A percentile compares a stretch with the other conserved stretches of the same genome.
These are phyloP conservation scores for Oplegnathus fasciatus DNA, from an alignment of 2,113 vertebrate genomes.

Conservation along the genomic window DNA sequence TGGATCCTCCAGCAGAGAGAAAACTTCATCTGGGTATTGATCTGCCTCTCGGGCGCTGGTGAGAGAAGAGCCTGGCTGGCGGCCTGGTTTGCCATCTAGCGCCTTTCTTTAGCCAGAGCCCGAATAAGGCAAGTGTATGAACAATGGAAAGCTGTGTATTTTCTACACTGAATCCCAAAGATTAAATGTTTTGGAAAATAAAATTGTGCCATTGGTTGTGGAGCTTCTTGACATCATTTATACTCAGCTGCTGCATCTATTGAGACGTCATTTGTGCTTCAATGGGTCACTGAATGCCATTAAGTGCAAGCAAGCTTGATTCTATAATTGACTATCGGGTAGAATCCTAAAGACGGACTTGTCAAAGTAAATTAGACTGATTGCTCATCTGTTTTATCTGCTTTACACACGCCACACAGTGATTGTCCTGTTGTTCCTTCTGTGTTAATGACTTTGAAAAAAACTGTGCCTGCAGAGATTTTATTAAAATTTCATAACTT, in stretches of 20 bases:
- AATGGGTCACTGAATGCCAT: too few relatives aligned
- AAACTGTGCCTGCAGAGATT: too few relatives aligned
- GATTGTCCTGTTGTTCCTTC: not conserved
- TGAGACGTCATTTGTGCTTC: not conserved
- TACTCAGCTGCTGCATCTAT: not conserved
- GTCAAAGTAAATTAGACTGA: not conserved
- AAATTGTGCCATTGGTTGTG: not conserved
- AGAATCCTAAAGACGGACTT: not conserved
- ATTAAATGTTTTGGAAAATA: not conserved
- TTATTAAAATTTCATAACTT: too few relatives aligned
- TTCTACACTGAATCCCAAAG: not conserved
- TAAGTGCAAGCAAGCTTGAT: not conserved
- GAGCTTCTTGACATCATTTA: not conserved
- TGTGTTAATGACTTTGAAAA: too few relatives aligned
- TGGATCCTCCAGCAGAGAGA: slow-evolving; percentile 72
- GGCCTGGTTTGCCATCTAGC: slow-evolving; percentile 21
- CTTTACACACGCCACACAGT: too few relatives aligned
- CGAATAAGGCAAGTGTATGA: too few relatives aligned
- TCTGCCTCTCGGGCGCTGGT: slow-evolving; percentile 40
- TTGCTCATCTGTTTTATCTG: too few relatives aligned
- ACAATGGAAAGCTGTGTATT: not conserved
- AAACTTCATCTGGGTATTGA: slow-evolving; percentile 78
- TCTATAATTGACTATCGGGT: not conserved
- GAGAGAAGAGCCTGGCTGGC: slow-evolving; percentile 30
- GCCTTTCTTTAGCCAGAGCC: slow-evolving; percentile 26